Evolutionary conservation across 1,140 invertebrate species (phyloP).

Genomic region (Drosophila asahinai): DNA sequence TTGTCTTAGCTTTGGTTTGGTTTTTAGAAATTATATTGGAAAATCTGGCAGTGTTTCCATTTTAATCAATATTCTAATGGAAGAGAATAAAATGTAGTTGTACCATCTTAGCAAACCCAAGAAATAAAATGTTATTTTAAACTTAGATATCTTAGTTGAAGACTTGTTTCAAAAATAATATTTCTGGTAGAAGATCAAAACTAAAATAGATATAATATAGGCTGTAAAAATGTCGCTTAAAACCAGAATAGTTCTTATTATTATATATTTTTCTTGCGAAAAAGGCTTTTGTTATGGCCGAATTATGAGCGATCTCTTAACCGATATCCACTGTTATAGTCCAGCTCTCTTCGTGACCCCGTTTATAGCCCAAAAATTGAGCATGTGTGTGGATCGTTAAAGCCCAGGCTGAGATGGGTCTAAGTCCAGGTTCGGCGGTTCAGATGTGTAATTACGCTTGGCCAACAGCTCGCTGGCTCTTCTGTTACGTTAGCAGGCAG

Average conservation of each 20-base stretch:
- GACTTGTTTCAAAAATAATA: not conserved
- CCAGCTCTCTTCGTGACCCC: conserved; percentile 23
- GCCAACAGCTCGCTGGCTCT: conserved; percentile 29
- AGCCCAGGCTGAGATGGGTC: conserved; percentile 15
- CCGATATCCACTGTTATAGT: conserved; percentile 25
- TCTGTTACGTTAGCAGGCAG: conserved; percentile 35
- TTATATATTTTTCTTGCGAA: not conserved
- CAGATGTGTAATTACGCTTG: conserved; percentile 42
- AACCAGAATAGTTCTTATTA: not conserved
- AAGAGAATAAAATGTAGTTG: not conserved
- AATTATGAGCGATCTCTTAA: conserved; percentile 1
- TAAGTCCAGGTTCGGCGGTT: conserved; percentile 28
- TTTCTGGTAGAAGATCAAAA: too few species aligned
- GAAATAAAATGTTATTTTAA: too few species aligned
- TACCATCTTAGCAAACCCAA: too few species aligned
- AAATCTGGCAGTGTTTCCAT: not conserved
- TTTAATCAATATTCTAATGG: not conserved
- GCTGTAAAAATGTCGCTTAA: too few species aligned
- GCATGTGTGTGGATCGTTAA: conserved; percentile 37
- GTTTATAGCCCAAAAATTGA: conserved; percentile 22
- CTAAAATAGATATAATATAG: not conserved
- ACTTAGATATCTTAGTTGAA: too few species aligned
- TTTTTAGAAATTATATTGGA: not conserved
- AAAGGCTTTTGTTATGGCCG: not conserved
- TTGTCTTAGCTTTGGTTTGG: too few species aligned